These are phyloP conservation scores for Cyprinodon variegatus DNA, from an alignment of 2,113 vertebrate genomes.

Conservation along the genomic window DNA sequence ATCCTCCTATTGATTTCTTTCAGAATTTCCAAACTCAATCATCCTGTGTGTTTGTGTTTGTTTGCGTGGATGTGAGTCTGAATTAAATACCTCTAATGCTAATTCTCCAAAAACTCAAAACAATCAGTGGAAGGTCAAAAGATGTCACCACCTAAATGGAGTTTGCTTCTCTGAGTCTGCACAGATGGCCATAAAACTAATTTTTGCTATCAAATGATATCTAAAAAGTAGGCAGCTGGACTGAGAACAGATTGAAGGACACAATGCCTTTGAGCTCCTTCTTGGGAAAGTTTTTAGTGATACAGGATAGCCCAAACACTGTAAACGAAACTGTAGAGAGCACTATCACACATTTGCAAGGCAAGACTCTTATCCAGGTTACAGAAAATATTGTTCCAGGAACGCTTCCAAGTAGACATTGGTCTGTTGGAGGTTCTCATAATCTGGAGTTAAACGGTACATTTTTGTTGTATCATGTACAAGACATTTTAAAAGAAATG, in stretches of 20 bases:
- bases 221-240: conserved; percentile 10
- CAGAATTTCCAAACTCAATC: conserved; percentile 22
- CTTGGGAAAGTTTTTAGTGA: conserved; percentile 8
- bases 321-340: conserved; percentile 32
- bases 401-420: conserved; percentile 18
- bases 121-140: neutral
- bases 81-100: conserved; percentile 18
- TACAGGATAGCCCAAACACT: conserved; percentile 13
- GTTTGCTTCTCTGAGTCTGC: conserved; percentile 15
- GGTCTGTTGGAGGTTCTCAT: neutral
- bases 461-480: neutral
- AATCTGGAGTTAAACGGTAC: neutral
- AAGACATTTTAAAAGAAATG: too few species aligned
- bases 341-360: conserved; percentile 17
- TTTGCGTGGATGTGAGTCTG: conserved; percentile 10
- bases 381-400: conserved; percentile 50
- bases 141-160: neutral
- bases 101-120: conserved; percentile 23
- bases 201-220: conserved; percentile 8
- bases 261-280: neutral
- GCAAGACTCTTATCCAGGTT: neutral
- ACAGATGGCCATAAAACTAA: conserved; percentile 8
- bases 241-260: conserved; percentile 1
- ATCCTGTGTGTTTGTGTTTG: conserved; percentile 5
- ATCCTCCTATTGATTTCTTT: conserved; percentile 35